A percentile compares a stretch with the other conserved stretches of the same genome.
Conservation (phyloP, 2,888 invertebrate genomes). For the Orchestes rusci region DNA sequence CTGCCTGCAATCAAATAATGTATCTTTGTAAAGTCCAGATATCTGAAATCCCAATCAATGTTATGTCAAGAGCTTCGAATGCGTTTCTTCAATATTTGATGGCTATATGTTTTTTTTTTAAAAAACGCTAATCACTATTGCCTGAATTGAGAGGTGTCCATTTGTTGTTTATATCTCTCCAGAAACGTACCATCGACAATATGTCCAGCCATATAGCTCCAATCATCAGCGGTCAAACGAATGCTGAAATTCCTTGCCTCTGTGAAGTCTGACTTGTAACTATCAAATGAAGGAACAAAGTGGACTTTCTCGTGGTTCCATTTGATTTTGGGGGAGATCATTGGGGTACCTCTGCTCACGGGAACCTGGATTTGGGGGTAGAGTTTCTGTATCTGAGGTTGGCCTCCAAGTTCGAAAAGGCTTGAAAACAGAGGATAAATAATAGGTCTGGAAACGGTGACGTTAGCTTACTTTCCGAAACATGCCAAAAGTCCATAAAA, state of each 20-base stretch:
- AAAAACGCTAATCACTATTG: no score
- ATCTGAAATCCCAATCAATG: no score
- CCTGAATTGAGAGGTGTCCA: no score
- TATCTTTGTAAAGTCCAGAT: no score
- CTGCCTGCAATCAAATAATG: no score
- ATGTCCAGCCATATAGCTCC: constrained; percentile 71
- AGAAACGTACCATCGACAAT: constrained; percentile 56
- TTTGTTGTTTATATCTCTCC: no score
- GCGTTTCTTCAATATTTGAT: no score
- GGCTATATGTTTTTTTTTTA: no score
- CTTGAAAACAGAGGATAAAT: constrained; percentile 50
- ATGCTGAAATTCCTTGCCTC: constrained; percentile 9
- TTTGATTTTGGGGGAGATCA: no score
- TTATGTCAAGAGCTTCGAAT: no score
- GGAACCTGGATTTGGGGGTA: constrained; percentile 74
- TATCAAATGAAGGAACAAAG: constrained; percentile 47
- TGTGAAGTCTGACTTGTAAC: constrained; percentile 47
- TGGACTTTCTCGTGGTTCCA: no score
- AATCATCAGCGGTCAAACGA: constrained; percentile 47
- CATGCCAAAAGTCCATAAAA: constrained; percentile 8
- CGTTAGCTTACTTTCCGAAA: constrained; percentile 13
- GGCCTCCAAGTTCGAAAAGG: constrained; percentile 69
- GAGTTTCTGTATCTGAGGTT: constrained; percentile 65
- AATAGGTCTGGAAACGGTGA: no score
- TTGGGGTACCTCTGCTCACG: constrained; percentile 68